Evolutionary conservation across 2,888 invertebrate species (phyloP), one percentile per base, ranked within the genome.

Genomic region (Therioaphis trifolii): DNA sequence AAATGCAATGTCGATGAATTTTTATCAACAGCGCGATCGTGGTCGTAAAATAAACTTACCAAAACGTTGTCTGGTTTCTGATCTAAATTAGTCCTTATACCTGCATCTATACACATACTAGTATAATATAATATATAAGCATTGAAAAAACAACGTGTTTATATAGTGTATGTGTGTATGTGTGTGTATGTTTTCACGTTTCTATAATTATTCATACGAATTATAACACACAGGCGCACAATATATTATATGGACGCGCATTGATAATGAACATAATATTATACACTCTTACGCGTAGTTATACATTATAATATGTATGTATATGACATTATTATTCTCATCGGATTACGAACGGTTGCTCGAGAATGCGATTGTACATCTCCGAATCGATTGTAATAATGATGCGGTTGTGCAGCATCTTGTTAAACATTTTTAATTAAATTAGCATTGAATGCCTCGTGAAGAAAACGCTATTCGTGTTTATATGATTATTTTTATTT

Each of bases 371-470:
- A 49, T 46, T 76, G 63, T 76, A 63, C 27, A 27, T 27, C 27
- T 76, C 40, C 58, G 61, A 76, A 61, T 40, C 75, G 58, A 46
- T 74, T 58, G 74, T 58, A 74, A 27, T 35, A 58, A 49, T 69
- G 27, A 79, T 27, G 69, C 55, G 55, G 69, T 68, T 78, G 43
- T 21, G 29, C 66, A 52, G 49, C 49, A 52, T 78, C 77, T 78
- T 69, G 68, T 68, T 79, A 43, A 55, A 69, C 55, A 46, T 80
- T 80, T 80, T 80, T 29, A 80, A 80, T 80, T 71, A 80, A 80
- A 80, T 80, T 72, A 72, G 61, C 58, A 71, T 61, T 40, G 79
- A 69, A 79, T 69, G 79, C 61, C 11, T 4, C 46, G 43, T 40
- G 40, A 35, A 46, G 29, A 61, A 79, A 71, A 72, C 15, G 15